phyloP scores from a whole-genome alignment of 2,797 vertebrate genomes.

The Calcarius lapponicus region DNA sequence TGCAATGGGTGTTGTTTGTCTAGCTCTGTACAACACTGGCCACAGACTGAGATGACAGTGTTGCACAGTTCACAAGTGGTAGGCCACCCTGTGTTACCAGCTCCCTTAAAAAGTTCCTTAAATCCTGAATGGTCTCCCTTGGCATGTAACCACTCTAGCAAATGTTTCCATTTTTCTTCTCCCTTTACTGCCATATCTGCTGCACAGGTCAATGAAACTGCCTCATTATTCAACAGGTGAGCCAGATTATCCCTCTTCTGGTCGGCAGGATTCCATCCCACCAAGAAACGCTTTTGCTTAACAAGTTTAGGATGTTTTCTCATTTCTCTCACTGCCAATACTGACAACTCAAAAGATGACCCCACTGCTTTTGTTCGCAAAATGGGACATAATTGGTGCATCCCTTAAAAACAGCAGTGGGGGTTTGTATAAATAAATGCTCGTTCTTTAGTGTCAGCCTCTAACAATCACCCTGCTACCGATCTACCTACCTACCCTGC shows the following conservation, averaged over 20 bases:
- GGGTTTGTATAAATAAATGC: background rate
- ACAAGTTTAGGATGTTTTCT: background rate
- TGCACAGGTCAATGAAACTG: background rate
- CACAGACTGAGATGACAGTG: background rate
- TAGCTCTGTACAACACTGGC: background rate
- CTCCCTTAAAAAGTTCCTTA: background rate
- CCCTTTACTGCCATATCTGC: background rate
- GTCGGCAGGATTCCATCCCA: background rate
- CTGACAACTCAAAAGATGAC: background rate
- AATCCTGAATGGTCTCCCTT: background rate
- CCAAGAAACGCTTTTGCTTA: background rate
- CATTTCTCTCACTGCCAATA: background rate
- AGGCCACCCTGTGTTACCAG: background rate
- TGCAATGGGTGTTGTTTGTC: background rate
- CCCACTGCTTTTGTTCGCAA: background rate
- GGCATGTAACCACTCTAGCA: background rate
- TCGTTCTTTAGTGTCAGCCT: background rate
- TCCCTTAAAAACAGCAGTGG: background rate
- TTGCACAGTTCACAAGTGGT: background rate
- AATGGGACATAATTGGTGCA: background rate
- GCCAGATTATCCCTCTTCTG: background rate
- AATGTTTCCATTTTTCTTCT: background rate
- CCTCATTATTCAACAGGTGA: background rate
- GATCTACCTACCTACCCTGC: too few relatives aligned
- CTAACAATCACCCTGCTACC: background rate